Evolutionary conservation across 2,888 invertebrate genomes (phyloP).

Genomic region (Drosophila putrida): DNA sequence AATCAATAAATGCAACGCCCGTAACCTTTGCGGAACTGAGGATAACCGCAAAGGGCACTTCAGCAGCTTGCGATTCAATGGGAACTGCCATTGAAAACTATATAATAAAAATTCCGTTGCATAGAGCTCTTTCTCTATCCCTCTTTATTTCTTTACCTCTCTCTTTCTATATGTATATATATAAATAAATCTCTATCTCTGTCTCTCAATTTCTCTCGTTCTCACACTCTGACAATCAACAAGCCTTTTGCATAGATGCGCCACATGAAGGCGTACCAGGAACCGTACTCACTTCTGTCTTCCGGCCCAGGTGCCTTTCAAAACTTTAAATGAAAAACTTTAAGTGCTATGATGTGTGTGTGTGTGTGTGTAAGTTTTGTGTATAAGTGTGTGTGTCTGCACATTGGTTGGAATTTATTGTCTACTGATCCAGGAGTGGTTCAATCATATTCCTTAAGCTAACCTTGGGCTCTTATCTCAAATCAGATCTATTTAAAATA

Average conservation of each 20-base stretch:
- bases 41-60: slow-evolving; percentile 36
- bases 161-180: too few relatives aligned
- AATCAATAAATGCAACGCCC: slow-evolving; percentile 64
- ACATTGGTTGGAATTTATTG: slow-evolving; percentile 43
- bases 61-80: slow-evolving; percentile 33
- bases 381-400: slow-evolving; percentile 14
- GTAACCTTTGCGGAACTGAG: slow-evolving; percentile 55
- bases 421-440: too few relatives aligned
- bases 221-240: slow-evolving; percentile 7
- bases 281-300: not conserved
- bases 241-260: slow-evolving; percentile 16
- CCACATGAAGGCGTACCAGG: not conserved
- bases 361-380: slow-evolving; percentile 2
- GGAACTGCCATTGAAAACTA: slow-evolving; percentile 57
- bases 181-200: too few relatives aligned
- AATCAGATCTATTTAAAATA: not conserved
- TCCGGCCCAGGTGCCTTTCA: slow-evolving; percentile 44
- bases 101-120: slow-evolving; percentile 65
- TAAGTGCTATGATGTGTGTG: slow-evolving; percentile 58
- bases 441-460: not conserved
- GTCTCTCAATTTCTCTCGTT: not conserved
- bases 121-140: slow-evolving; percentile 25
- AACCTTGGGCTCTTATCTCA: not conserved
- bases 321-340: slow-evolving; percentile 79
- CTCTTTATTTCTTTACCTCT: not conserved